These are phyloP conservation scores for Erythrocercus mccallii DNA, from an alignment of 2,113 vertebrate species.

Conservation along the genomic window DNA sequence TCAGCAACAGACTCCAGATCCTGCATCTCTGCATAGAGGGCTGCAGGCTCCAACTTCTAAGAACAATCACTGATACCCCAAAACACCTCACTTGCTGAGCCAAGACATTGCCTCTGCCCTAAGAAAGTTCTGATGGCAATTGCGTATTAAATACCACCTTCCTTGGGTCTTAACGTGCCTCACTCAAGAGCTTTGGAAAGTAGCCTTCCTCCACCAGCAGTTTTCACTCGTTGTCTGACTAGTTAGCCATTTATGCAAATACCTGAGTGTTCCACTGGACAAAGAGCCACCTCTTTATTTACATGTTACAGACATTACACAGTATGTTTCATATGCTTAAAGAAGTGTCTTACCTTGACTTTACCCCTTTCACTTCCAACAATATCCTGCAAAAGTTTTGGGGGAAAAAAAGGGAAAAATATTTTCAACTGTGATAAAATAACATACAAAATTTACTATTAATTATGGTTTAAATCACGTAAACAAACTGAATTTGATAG, in stretches of 20 bases:
- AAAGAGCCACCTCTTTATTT: neutral
- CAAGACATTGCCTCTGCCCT: neutral
- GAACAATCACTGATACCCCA: neutral
- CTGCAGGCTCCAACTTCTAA: neutral
- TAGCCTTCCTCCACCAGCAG: neutral
- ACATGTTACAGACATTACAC: neutral
- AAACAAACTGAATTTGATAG: neutral
- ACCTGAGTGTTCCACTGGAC: neutral
- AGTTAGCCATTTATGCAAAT: neutral
- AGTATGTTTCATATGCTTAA: neutral
- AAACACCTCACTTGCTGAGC: neutral
- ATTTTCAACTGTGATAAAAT: neutral
- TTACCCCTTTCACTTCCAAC: constrained; percentile 44
- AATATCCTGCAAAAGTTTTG: constrained; percentile 68
- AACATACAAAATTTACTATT: neutral
- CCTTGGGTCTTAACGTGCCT: neutral
- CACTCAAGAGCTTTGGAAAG: neutral
- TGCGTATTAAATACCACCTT: neutral
- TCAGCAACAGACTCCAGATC: neutral
- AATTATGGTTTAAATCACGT: neutral
- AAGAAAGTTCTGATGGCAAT: neutral
- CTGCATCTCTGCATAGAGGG: neutral
- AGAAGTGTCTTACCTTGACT: constrained; percentile 74
- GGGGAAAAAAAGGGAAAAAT: neutral
- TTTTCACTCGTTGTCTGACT: neutral